These are phyloP conservation scores for Lophochroa leadbeateri DNA, from an alignment of 2,113 vertebrate genomes.

Conservation along the genomic window DNA sequence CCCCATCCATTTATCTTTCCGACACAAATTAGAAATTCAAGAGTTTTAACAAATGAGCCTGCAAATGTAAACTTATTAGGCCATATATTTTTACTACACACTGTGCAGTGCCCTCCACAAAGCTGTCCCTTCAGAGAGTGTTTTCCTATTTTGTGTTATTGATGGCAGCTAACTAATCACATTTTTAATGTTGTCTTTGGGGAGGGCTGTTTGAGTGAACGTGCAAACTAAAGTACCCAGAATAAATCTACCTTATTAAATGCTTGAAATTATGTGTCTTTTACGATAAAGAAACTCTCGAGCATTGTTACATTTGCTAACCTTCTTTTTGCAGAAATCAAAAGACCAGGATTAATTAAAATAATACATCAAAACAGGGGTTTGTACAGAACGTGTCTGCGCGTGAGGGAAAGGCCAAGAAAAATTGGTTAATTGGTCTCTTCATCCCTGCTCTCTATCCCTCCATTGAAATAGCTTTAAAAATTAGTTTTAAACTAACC, in stretches of 20 bases:
- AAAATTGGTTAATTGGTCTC: constrained; percentile 85
- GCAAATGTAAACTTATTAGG: constrained; percentile 95
- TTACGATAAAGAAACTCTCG: constrained; percentile 85
- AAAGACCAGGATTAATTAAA: constrained; percentile 88
- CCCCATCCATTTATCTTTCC: constrained; percentile 91
- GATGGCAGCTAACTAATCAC: constrained; percentile 91
- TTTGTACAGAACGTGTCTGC: constrained; percentile 75
- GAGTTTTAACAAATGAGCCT: constrained; percentile 93
- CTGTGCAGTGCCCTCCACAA: constrained; percentile 87
- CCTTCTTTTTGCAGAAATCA: constrained; percentile 82
- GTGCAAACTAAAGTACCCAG: constrained; percentile 86
- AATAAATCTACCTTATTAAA: constrained; percentile 92
- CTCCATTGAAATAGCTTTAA: constrained; percentile 61
- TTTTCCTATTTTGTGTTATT: constrained; percentile 89
- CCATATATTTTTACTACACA: constrained; percentile 90
- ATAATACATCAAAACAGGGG: constrained; percentile 85
- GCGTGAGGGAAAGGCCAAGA: constrained; percentile 77
- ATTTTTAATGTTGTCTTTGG: constrained; percentile 92
- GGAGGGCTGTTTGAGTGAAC: constrained; percentile 86
- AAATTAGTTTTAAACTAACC: constrained; percentile 64
- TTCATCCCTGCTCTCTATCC: constrained; percentile 73
- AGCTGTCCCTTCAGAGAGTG: constrained; percentile 88
- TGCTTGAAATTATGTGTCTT: constrained; percentile 89
- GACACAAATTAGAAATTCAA: constrained; percentile 98
- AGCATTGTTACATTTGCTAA: constrained; percentile 86